These are phyloP conservation scores for Acanthacorydalis orientalis DNA, from an alignment of 2,888 invertebrate species.

Conservation along the genomic window DNA sequence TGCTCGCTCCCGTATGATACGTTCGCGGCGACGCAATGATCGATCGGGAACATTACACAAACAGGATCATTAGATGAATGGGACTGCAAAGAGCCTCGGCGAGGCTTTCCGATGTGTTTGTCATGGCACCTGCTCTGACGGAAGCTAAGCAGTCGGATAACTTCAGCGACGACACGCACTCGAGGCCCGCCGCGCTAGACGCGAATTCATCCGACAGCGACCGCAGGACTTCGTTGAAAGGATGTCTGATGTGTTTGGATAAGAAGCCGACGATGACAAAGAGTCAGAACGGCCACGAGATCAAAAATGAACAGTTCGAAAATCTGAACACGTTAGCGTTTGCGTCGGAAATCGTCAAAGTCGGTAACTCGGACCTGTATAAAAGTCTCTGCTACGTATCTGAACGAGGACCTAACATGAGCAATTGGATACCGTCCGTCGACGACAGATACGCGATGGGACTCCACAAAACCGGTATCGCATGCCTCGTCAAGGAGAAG, in stretches of 20 bases:
- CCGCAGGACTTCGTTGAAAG: constrained; percentile 7
- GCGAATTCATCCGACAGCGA: constrained; percentile 9
- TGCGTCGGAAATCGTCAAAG: constrained; percentile 17
- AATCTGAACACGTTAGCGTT: constrained; percentile 18
- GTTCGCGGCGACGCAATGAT: background rate
- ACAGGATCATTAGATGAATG: constrained; percentile 26
- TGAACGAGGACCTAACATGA: constrained; percentile 22
- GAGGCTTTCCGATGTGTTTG: constrained; percentile 46
- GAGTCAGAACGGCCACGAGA: constrained; percentile 7
- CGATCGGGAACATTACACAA: constrained; percentile 11
- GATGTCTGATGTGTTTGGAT: constrained; percentile 10
- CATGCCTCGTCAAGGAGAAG: constrained; percentile 36
- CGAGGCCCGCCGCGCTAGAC: constrained; percentile 13
- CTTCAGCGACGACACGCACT: constrained; percentile 18
- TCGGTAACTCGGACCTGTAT: constrained; percentile 18
- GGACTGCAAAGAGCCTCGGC: constrained; percentile 32
- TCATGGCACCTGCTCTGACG: constrained; percentile 91
- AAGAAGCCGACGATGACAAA: constrained; percentile 7
- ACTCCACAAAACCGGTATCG: constrained; percentile 35
- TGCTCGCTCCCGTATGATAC: constrained; percentile 4
- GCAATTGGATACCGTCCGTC: constrained; percentile 38
- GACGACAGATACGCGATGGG: constrained; percentile 31
- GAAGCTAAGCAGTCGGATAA: constrained; percentile 40
- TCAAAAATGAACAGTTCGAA: constrained; percentile 11
- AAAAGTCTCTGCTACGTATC: constrained; percentile 10